Evolutionary conservation across 2,113 vertebrate genomes (phyloP), one percentile per base, ranked within the genome.

Genomic region (Malurus alboscapulatus): DNA sequence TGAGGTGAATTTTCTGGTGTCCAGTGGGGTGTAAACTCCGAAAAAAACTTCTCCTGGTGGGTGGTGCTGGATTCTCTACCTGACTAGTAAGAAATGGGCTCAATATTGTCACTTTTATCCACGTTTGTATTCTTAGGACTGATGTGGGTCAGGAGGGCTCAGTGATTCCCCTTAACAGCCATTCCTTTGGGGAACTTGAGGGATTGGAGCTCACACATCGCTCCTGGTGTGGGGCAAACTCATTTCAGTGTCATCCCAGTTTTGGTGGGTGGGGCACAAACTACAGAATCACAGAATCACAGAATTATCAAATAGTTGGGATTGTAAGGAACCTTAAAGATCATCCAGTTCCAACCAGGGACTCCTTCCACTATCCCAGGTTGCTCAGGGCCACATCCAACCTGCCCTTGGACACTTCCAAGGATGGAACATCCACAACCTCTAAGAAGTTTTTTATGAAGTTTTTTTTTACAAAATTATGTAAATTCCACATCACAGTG

Each of bases 151-250:
- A 25, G 32, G 14, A 38, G 29, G 17, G n/a, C 21, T 83, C 14
- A 65, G 38, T 25, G 18, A 72, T 54, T 91, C 73, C 25, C 73
- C 62, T 72, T 55, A 47, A 24, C 13, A 79, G 80, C 29, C 0
- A 0, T 8, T 10, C 17, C 13, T 4, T 0, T 4, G 34, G 48
- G 61, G 11, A 61, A 14, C 22, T 12, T 12, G 38, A 71, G 38
- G 24, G n/a, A 16, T 3, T 9, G 13, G 25, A 93, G 20, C 14
- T 29, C 59, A 34, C 7, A 6, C 9, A 10, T 63, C 27, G 17
- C 36, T 61, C 36, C n/a, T 21, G 38, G 12, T 22, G 25, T 1
- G 1, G 79, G 59, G 55, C 21, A 42, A 30, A 12, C 21, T 91
- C 18, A 29, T 2, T 2, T 15, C 55, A 38, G 18, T 18, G 75